phyloP scores from a whole-genome alignment of 2,888 invertebrate genomes.

The Melanargia galathea region DNA sequence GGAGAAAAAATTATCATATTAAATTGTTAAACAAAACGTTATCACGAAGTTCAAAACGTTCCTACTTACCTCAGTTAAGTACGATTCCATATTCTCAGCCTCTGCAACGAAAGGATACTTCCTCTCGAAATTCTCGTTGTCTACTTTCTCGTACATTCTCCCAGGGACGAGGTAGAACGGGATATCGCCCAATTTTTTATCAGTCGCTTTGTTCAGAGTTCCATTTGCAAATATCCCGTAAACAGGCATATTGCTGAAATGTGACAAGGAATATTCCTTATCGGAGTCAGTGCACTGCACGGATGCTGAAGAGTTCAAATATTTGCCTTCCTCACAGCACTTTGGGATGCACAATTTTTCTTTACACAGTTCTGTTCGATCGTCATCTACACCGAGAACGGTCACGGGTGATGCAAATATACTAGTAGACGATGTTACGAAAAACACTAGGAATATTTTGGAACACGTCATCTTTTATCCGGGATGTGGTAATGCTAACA shows the following conservation, averaged over 20 bases:
- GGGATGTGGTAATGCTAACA: not conserved
- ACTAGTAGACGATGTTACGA: not conserved
- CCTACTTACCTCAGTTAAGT: constrained; percentile 3
- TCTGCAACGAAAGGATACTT: not conserved
- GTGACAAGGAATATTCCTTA: not conserved
- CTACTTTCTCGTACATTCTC: not conserved
- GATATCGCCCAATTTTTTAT: constrained; percentile 7
- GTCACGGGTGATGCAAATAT: not conserved
- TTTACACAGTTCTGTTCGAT: not conserved
- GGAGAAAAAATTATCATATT: no score
- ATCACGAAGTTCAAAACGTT: no score
- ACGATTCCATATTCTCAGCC: not conserved
- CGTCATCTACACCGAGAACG: not conserved
- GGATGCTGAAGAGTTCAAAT: not conserved
- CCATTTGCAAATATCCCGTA: not conserved
- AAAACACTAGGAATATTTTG: constrained; percentile 1
- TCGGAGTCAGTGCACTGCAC: not conserved
- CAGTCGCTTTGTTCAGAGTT: not conserved
- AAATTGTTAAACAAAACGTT: no score
- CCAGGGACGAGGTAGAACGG: constrained; percentile 2
- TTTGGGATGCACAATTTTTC: constrained; percentile 12
- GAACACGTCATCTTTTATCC: not conserved
- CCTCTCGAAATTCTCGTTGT: not conserved
- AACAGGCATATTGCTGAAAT: not conserved
- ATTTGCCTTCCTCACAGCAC: constrained; percentile 8